Evolutionary conservation across 2,888 invertebrate genomes (phyloP).

Genomic region (Epinotia nisella): DNA sequence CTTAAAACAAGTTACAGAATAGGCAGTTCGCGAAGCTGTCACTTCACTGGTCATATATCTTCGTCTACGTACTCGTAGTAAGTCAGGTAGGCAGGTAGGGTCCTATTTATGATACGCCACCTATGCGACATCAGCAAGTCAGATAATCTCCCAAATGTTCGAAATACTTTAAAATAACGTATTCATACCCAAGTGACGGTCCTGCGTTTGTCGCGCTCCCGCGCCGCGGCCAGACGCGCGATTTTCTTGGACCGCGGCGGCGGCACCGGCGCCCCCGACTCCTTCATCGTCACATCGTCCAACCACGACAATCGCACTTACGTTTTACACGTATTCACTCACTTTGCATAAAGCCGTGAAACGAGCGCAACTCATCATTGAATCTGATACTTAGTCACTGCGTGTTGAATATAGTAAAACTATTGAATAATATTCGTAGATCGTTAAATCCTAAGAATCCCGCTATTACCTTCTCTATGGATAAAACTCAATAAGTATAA

Average conservation of each 20-base stretch:
- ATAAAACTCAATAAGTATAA: not conserved
- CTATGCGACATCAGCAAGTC: not conserved
- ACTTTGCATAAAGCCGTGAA: conserved; percentile 73
- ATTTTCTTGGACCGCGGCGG: conserved; percentile 79
- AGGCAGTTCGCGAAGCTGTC: no score
- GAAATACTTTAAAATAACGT: not conserved
- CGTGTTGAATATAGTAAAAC: no score
- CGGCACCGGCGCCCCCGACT: conserved; percentile 67
- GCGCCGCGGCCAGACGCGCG: conserved; percentile 70
- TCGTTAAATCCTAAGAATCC: no score
- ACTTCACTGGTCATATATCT: no score
- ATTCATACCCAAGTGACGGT: conserved; percentile 74
- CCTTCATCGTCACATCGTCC: conserved; percentile 52
- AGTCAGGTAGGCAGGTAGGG: not conserved
- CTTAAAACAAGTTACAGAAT: no score
- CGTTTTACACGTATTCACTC: conserved; percentile 65
- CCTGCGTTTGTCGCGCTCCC: conserved; percentile 68
- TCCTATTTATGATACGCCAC: no score
- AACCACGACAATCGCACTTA: conserved; percentile 44
- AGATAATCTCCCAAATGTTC: not conserved
- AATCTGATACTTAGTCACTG: no score
- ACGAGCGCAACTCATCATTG: conserved; percentile 50
- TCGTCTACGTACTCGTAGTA: not conserved
- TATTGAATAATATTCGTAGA: no score
- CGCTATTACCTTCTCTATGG: no score